Percentiles rank a stretch among this genome's conserved stretches.
Conservation (phyloP, 2,113 vertebrate species). For the Platanista minor region DNA sequence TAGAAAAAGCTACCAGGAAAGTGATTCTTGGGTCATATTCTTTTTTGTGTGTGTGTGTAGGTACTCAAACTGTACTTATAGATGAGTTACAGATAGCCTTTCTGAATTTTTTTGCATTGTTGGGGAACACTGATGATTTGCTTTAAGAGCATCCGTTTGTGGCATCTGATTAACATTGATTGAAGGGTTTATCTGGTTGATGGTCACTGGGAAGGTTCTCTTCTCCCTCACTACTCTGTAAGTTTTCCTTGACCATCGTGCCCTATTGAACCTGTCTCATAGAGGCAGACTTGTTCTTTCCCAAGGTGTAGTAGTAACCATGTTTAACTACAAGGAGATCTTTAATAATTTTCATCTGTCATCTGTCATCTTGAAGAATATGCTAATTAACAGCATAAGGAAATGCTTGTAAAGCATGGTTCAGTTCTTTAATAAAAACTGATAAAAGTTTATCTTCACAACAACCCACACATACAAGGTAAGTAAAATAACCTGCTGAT, state of each 20-base stretch:
- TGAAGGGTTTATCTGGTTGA: not conserved
- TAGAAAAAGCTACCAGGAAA: not conserved
- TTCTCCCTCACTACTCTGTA: not conserved
- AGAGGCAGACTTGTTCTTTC: not conserved
- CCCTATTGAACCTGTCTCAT: not conserved
- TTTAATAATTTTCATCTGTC: slow-evolving; percentile 40
- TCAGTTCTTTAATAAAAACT: slow-evolving; percentile 10
- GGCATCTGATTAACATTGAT: not conserved
- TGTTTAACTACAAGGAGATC: slow-evolving; percentile 1
- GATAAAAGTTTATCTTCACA: not conserved
- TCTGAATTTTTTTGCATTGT: not conserved
- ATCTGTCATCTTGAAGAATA: slow-evolving; percentile 1
- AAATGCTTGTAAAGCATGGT: not conserved
- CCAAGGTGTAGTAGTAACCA: not conserved
- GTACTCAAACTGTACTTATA: not conserved
- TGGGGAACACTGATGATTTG: not conserved
- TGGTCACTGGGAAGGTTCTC: not conserved
- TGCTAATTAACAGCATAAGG: slow-evolving; percentile 18
- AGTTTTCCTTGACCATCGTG: not conserved
- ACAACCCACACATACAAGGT: not conserved
- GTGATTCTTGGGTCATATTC: not conserved
- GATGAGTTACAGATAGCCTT: not conserved
- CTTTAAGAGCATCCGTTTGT: not conserved
- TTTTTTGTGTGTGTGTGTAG: not conserved
- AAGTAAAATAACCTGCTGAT: not conserved